These are phyloP conservation scores for Priocnemis perturbator DNA, from an alignment of 2,888 invertebrate genomes.

Conservation along the genomic window DNA sequence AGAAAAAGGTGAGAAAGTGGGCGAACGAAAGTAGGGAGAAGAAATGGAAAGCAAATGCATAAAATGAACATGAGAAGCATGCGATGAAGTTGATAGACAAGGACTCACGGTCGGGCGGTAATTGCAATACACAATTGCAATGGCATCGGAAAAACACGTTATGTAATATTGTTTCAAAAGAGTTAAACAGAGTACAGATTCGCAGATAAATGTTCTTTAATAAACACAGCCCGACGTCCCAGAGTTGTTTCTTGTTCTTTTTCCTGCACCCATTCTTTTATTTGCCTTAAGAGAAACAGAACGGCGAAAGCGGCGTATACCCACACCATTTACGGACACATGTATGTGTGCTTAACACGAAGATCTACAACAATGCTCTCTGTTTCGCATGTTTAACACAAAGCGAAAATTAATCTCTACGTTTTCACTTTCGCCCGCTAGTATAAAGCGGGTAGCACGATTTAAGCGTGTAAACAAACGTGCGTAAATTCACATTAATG, in stretches of 20 bases:
- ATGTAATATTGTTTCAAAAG: constrained; percentile 51
- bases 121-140: constrained; percentile 62
- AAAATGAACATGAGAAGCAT: constrained; percentile 6
- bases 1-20: neutral
- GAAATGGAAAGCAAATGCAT: constrained; percentile 16
- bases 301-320: constrained; percentile 23
- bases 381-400: neutral
- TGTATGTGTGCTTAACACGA: constrained; percentile 32
- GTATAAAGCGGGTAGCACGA: neutral
- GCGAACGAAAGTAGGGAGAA: neutral
- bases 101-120: constrained; percentile 41
- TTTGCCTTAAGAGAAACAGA: constrained; percentile 32
- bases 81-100: neutral
- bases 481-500: constrained; percentile 15
- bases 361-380: constrained; percentile 11
- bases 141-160: constrained; percentile 53
- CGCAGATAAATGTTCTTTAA: constrained; percentile 61
- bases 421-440: constrained; percentile 1
- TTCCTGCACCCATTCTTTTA: constrained; percentile 19
- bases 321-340: constrained; percentile 16
- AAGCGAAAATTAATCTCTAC: constrained; percentile 1
- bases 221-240: constrained; percentile 46
- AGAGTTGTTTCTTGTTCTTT: constrained; percentile 6
- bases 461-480: neutral
- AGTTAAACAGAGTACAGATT: constrained; percentile 52